These are phyloP conservation scores for Amiota mariae DNA, from an alignment of 2,888 invertebrate genomes.

Conservation along the genomic window DNA sequence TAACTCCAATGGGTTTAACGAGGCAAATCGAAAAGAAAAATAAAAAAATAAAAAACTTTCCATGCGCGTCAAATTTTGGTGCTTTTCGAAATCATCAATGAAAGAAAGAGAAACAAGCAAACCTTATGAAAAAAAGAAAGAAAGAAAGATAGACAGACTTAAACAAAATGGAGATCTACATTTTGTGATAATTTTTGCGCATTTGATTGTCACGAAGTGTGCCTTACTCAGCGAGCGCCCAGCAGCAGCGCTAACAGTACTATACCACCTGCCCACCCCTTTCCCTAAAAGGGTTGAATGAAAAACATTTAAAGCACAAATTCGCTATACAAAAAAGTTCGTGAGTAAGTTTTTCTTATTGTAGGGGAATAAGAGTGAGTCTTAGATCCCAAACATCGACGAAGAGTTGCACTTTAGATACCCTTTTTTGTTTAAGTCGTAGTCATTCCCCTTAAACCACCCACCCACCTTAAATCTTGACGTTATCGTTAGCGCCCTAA, in stretches of 20 bases:
- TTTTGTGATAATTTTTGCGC: conserved; percentile 69
- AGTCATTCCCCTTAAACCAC: conserved; percentile 42
- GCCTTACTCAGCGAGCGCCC: conserved; percentile 44
- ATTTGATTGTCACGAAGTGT: conserved; percentile 72
- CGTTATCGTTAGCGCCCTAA: conserved; percentile 56
- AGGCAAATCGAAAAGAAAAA: conserved; percentile 52
- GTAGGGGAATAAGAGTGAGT: conserved; percentile 12
- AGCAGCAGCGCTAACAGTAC: background rate
- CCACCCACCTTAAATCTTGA: conserved; percentile 15
- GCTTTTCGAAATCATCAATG: conserved; percentile 28
- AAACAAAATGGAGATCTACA: conserved; percentile 68
- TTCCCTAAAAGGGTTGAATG: too few relatives aligned
- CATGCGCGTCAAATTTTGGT: conserved; percentile 40
- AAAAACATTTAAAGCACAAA: too few relatives aligned
- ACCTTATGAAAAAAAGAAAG: conserved; percentile 43
- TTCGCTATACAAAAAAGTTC: too few relatives aligned
- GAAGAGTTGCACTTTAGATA: conserved; percentile 49
- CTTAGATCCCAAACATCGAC: background rate
- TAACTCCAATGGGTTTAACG: conserved; percentile 54
- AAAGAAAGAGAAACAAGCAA: conserved; percentile 14
- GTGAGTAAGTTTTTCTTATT: too few relatives aligned
- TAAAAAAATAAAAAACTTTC: conserved; percentile 49
- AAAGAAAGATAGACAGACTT: conserved; percentile 49
- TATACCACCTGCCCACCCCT: background rate
- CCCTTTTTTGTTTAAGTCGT: conserved; percentile 41